Conservation (phyloP, 1,140 invertebrate genomes). For the Aphidius ervi region DNA sequence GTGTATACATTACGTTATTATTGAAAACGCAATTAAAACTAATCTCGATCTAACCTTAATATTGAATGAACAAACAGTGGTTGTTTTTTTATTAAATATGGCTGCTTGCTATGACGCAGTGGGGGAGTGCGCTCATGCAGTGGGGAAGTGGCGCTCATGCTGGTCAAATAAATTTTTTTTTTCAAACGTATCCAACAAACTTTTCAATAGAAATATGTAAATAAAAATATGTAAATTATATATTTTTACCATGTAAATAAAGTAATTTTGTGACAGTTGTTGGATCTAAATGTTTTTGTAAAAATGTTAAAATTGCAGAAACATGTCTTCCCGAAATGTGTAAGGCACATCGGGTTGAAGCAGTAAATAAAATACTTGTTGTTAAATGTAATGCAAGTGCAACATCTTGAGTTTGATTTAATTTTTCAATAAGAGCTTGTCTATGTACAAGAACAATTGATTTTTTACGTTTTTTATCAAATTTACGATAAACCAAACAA, state of each 20-base stretch:
- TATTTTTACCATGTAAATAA: slow-evolving; percentile 72
- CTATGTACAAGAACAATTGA: slow-evolving; percentile 71
- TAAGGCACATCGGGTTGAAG: slow-evolving; percentile 73
- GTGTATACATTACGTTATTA: no score
- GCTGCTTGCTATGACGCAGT: no score
- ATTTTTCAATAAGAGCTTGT: slow-evolving; percentile 74
- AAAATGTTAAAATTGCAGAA: slow-evolving; percentile 68
- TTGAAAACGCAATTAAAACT: no score
- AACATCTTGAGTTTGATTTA: slow-evolving; percentile 69
- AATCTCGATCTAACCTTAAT: no score
- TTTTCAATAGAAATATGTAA: no score
- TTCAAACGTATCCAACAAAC: no score
- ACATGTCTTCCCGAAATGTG: slow-evolving; percentile 91
- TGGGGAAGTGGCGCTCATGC: no score
- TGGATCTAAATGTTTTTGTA: slow-evolving; percentile 65
- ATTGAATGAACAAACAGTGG: no score
- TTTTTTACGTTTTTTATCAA: slow-evolving; percentile 83
- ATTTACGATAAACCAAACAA: slow-evolving; percentile 82
- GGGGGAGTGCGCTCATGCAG: no score
- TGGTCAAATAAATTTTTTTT: no score
- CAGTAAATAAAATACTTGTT: slow-evolving; percentile 76
- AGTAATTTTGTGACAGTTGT: slow-evolving; percentile 62
- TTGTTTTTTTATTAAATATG: no score
- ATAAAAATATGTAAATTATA: no score
- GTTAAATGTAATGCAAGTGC: slow-evolving; percentile 81